A percentile compares a stretch with the other conserved stretches of the same genome.
Conservation (phyloP, 2,888 invertebrate species). For the Meloe dianella region DNA sequence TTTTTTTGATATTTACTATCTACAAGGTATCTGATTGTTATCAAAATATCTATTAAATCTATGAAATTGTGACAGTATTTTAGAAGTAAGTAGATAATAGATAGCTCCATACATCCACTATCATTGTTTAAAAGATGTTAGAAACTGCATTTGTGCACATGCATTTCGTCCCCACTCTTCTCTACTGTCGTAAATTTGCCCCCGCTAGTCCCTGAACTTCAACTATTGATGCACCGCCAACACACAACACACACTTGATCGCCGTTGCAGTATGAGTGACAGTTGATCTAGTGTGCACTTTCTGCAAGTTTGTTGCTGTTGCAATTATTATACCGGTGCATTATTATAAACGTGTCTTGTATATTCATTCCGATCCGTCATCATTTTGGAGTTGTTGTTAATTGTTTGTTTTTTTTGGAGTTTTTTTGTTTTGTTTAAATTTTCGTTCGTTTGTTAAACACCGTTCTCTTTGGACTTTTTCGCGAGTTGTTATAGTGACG, state of each 20-base stretch:
- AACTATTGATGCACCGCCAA: constrained; percentile 5
- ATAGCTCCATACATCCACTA: not conserved
- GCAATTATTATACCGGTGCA: constrained; percentile 6
- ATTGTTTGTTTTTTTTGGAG: not conserved
- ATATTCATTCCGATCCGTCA: constrained; percentile 4
- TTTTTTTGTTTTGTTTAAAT: no score
- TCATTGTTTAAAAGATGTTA: not conserved
- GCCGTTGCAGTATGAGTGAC: constrained; percentile 55
- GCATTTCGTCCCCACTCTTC: constrained; percentile 54
- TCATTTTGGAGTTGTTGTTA: not conserved
- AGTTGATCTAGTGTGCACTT: constrained; percentile 53
- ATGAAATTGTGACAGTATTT: no score
- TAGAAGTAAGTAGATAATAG: not conserved
- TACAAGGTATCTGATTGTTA: no score
- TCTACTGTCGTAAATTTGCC: constrained; percentile 54
- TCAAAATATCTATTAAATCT: no score
- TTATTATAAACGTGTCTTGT: constrained; percentile 22
- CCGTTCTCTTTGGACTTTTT: not conserved
- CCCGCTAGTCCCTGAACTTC: constrained; percentile 49
- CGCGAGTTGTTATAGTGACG: not conserved
- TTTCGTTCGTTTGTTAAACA: no score
- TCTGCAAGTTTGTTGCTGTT: constrained; percentile 27
- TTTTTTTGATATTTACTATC: no score
- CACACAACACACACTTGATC: constrained; percentile 48
- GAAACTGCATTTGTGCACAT: constrained; percentile 45